Conservation (phyloP, 2,797 vertebrate genomes). For the Centroberyx gerrardi region DNA sequence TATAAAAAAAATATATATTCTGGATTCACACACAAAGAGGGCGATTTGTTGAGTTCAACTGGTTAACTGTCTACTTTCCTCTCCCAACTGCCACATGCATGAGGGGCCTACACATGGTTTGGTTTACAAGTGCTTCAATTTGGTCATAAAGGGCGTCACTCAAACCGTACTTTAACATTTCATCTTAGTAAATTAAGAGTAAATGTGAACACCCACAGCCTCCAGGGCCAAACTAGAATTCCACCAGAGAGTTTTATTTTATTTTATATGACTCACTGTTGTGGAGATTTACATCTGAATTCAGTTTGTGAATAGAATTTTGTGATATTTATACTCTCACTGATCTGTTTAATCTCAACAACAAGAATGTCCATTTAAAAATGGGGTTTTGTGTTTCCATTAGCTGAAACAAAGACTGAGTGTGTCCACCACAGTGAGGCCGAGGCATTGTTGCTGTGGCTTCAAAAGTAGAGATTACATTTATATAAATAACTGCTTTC, state of each 20-base stretch:
- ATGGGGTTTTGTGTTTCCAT: slow-evolving; percentile 20
- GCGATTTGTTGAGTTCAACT: neutral
- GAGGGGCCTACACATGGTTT: neutral
- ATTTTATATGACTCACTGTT: neutral
- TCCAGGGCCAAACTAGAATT: neutral
- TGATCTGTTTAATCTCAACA: neutral
- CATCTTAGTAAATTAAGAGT: neutral
- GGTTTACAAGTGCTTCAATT: neutral
- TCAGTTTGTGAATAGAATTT: slow-evolving; percentile 5
- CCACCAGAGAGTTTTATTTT: neutral
- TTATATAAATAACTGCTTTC: slow-evolving; percentile 72
- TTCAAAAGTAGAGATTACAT: slow-evolving; percentile 62
- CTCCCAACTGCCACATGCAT: neutral
- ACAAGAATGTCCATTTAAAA: slow-evolving; percentile 19
- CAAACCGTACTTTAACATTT: neutral
- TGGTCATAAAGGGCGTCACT: neutral
- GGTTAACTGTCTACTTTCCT: neutral
- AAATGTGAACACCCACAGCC: neutral
- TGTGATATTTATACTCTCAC: slow-evolving; percentile 10
- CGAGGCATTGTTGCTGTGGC: slow-evolving; percentile 56
- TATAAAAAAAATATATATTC: too few species aligned
- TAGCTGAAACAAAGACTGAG: slow-evolving; percentile 46
- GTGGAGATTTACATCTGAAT: neutral
- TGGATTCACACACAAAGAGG: neutral
- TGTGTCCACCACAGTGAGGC: slow-evolving; percentile 21